Percentiles rank a stretch among this genome's conserved stretches.
These are phyloP conservation scores for Trypoxylus dichotomus DNA, from an alignment of 1,140 invertebrate species.

Conservation along the genomic window DNA sequence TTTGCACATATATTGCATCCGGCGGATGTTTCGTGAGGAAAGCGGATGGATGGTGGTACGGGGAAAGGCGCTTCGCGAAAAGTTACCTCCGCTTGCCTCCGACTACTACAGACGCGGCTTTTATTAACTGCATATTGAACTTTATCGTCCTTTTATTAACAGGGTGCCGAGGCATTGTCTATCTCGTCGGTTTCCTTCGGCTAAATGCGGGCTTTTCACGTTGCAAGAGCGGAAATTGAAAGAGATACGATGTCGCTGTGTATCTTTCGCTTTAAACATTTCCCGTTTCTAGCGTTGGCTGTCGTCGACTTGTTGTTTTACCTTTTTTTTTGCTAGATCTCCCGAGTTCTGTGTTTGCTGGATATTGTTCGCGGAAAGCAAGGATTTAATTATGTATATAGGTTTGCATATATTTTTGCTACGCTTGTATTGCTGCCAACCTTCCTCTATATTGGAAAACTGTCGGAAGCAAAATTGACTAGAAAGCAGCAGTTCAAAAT, in stretches of 20 bases:
- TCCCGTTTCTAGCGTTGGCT: too few species aligned
- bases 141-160: slow-evolving; percentile 3
- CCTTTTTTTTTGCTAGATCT: too few species aligned
- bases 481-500: too few species aligned
- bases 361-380: too few species aligned
- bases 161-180: not conserved
- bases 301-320: too few species aligned
- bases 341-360: too few species aligned
- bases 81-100: not conserved
- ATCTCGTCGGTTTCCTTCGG: not conserved
- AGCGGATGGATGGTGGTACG: not conserved
- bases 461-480: too few species aligned
- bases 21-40: not conserved
- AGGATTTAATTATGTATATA: too few species aligned
- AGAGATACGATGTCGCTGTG: not conserved
- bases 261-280: not conserved
- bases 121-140: slow-evolving; percentile 3
- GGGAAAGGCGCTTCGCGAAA: not conserved
- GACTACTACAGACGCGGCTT: not conserved
- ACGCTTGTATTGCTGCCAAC: too few species aligned
- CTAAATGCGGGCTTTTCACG: not conserved
- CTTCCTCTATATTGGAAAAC: too few species aligned
- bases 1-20: not conserved
- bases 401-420: too few species aligned
- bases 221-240: not conserved